Percentiles rank a stretch among this genome's conserved stretches.
Evolutionary conservation across 2,113 vertebrate genomes (phyloP).

Genomic region (Bos indicus): DNA sequence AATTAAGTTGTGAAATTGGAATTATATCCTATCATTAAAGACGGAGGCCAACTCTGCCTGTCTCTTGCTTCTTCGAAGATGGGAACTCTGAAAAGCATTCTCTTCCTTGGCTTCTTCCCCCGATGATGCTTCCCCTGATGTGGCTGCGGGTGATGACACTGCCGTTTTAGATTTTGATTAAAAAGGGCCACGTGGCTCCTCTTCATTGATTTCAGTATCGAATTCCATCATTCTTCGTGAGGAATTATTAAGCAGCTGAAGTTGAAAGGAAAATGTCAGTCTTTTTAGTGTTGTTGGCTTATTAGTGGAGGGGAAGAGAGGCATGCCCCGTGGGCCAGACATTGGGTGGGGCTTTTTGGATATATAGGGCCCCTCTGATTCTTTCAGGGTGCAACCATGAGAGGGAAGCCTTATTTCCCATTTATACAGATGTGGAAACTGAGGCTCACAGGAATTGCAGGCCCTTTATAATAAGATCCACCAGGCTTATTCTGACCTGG

Average conservation of each 20-base stretch:
- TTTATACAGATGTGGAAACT: not conserved
- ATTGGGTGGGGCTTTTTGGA: not conserved
- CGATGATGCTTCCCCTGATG: not conserved
- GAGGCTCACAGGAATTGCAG: not conserved
- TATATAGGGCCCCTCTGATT: not conserved
- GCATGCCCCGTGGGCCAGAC: rapidly evolving
- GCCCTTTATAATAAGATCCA: not conserved
- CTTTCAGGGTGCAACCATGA: not conserved
- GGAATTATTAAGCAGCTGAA: constrained; percentile 28
- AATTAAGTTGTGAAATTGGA: constrained; percentile 74
- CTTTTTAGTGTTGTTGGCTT: not conserved
- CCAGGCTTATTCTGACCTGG: not conserved
- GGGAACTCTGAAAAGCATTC: not conserved
- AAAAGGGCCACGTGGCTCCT: constrained; percentile 23
- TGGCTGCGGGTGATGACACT: not conserved
- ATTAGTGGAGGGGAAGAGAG: not conserved
- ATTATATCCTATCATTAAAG: constrained; percentile 69
- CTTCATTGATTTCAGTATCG: constrained; percentile 39
- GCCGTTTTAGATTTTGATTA: constrained; percentile 29
- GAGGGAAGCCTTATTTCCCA: not conserved
- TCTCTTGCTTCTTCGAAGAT: not conserved
- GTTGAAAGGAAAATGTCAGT: constrained; percentile 21
- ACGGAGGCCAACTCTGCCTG: constrained; percentile 5
- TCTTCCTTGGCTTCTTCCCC: not conserved
- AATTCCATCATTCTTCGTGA: constrained; percentile 36